A percentile compares a stretch with the other conserved stretches of the same genome.
phyloP scores from a whole-genome alignment of 1,140 invertebrate species.

The Drosophila quadrilineata region DNA sequence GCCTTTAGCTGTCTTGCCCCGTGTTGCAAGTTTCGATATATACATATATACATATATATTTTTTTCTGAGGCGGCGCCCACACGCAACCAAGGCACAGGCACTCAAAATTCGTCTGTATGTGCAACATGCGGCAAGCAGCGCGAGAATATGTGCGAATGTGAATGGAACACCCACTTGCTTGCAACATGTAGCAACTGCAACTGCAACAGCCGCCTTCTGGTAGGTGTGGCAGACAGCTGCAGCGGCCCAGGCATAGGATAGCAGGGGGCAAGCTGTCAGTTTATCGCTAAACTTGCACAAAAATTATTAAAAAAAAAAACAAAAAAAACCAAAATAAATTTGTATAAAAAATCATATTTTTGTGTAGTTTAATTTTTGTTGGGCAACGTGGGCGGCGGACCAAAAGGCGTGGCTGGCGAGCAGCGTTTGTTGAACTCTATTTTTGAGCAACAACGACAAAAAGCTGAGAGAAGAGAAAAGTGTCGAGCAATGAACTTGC shows the following conservation, averaged over 20 bases:
- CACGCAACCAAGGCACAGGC: conserved; percentile 26
- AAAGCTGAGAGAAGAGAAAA: background rate
- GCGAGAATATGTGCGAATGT: background rate
- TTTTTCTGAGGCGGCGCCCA: no score
- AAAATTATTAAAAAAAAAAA: background rate
- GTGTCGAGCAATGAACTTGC: conserved; percentile 34
- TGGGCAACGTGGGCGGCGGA: conserved; percentile 52
- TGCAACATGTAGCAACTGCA: conserved; percentile 36
- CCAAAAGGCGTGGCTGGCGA: conserved; percentile 31
- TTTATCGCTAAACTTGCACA: no score
- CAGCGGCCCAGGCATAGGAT: background rate
- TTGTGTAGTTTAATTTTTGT: no score
- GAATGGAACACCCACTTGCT: conserved; percentile 39
- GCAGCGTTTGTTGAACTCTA: conserved; percentile 54
- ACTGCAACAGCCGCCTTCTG: conserved; percentile 11
- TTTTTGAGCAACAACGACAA: conserved; percentile 4
- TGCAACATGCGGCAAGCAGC: conserved; percentile 32
- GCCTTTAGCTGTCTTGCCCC: conserved; percentile 35
- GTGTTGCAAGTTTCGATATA: conserved; percentile 21
- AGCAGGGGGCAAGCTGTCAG: no score
- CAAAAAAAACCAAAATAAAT: background rate
- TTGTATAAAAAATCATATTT: no score
- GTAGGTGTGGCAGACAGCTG: conserved; percentile 48
- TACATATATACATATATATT: no score
- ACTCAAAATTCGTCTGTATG: conserved; percentile 65